These are phyloP conservation scores for Solenopsis invicta DNA, from an alignment of 1,140 invertebrate genomes.

Conservation along the genomic window DNA sequence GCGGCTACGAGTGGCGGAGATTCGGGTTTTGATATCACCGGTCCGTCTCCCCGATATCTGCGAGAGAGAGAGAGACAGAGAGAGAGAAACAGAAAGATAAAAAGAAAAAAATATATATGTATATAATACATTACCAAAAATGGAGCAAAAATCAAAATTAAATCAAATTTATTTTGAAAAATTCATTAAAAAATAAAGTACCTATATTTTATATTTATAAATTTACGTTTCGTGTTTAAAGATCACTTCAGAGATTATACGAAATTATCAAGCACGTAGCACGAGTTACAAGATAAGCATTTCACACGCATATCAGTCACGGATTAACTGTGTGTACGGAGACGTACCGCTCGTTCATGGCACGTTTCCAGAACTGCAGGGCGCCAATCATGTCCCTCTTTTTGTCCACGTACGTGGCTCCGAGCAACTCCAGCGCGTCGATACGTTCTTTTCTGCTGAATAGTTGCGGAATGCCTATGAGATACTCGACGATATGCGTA, in stretches of 20 bases:
- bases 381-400: conserved; percentile 97
- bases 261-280: not conserved
- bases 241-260: not conserved
- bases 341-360: conserved; percentile 93
- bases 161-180: not conserved
- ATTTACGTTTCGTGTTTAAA: not conserved
- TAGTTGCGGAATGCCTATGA: conserved; percentile 90
- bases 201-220: not conserved
- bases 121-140: not conserved
- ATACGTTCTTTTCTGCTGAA: conserved; percentile 94
- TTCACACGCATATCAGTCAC: not conserved
- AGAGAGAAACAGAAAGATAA: too few relatives aligned
- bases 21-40: conserved; percentile 90
- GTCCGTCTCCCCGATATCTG: conserved; percentile 87
- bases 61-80: not conserved
- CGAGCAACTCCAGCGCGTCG: conserved; percentile 96
- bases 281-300: not conserved
- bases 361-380: conserved; percentile 94
- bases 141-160: not conserved
- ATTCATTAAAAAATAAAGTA: not conserved
- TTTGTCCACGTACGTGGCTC: conserved; percentile 99
- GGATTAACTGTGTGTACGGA: not conserved
- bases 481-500: conserved; percentile 96
- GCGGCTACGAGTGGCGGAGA: conserved; percentile 92
- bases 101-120: too few relatives aligned